A percentile compares a stretch with the other conserved stretches of the same genome.
Conservation (phyloP, 2,888 invertebrate species). For the Nebria brevicollis region DNA sequence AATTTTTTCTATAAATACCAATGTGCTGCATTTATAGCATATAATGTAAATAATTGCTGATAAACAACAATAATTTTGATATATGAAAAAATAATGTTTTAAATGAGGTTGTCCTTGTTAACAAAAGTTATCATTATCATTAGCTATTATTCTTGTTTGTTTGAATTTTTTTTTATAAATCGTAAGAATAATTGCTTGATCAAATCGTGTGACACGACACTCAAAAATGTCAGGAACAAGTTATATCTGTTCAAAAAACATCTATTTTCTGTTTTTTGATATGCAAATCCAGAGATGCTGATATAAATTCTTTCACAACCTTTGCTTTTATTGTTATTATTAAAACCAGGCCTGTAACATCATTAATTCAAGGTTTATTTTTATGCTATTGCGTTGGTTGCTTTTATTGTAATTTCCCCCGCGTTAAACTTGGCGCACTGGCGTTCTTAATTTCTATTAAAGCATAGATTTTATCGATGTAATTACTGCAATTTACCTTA, state of each 20-base stretch:
- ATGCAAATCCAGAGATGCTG: slow-evolving; percentile 15
- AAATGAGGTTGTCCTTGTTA: background rate
- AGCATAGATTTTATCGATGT: slow-evolving; percentile 41
- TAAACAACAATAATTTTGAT: background rate
- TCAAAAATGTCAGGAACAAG: slow-evolving; percentile 7
- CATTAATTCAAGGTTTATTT: slow-evolving; percentile 41
- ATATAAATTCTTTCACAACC: slow-evolving; percentile 24
- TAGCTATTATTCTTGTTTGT: background rate
- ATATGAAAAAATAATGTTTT: background rate
- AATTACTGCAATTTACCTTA: slow-evolving; percentile 43
- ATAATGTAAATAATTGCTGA: background rate
- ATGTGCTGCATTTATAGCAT: background rate
- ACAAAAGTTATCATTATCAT: background rate
- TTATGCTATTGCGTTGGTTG: slow-evolving; percentile 33
- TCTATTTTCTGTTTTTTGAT: background rate
- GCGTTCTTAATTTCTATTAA: slow-evolving; percentile 38
- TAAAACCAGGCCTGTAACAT: slow-evolving; percentile 9
- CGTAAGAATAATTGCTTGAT: background rate
- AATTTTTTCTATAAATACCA: background rate
- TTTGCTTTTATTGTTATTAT: slow-evolving; percentile 21
- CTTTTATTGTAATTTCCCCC: slow-evolving; percentile 14
- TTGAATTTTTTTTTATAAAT: background rate
- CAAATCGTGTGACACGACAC: background rate
- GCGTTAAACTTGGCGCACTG: background rate
- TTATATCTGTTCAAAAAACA: slow-evolving; percentile 15